Percentiles rank a stretch among this genome's conserved stretches.
Conservation (phyloP, 1,140 invertebrate species). For the Andrena cerasifolii region DNA sequence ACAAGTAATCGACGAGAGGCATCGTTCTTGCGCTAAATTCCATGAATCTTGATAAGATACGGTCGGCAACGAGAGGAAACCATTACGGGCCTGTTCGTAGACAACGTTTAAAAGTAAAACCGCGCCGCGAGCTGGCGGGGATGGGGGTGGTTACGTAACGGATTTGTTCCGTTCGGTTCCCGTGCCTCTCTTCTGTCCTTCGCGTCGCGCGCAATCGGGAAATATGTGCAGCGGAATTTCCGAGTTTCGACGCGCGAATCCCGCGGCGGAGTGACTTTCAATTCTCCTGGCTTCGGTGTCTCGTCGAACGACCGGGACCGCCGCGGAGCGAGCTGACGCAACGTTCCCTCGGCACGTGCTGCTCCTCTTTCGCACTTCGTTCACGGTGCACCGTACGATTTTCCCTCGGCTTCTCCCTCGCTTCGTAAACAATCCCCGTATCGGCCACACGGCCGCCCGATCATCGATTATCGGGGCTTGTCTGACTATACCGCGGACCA, state of each 20-base stretch:
- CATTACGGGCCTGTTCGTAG: neutral
- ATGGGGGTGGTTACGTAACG: neutral
- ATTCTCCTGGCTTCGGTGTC: neutral
- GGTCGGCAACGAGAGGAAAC: constrained; percentile 16
- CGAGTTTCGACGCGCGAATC: neutral
- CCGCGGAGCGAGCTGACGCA: neutral
- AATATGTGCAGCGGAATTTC: neutral
- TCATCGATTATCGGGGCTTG: constrained; percentile 59
- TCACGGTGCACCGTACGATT: neutral
- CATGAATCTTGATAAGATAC: constrained; percentile 39
- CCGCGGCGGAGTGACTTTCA: neutral
- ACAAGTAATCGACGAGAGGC: constrained; percentile 8
- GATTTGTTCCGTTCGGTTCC: constrained; percentile 20
- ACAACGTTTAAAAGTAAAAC: neutral
- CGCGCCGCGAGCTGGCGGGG: neutral
- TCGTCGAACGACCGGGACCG: neutral
- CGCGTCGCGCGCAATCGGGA: neutral
- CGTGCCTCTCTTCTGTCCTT: neutral
- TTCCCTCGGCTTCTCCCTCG: constrained; percentile 12
- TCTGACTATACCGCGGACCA: constrained; percentile 64
- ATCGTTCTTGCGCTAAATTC: constrained; percentile 31
- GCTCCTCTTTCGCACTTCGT: neutral
- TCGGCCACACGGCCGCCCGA: constrained; percentile 32
- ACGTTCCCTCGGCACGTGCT: neutral
- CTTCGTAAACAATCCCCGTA: constrained; percentile 32